Base-by-base conservation (phyloP, 2,888 invertebrate species). In the Leptogaster cylindrica region DNA sequence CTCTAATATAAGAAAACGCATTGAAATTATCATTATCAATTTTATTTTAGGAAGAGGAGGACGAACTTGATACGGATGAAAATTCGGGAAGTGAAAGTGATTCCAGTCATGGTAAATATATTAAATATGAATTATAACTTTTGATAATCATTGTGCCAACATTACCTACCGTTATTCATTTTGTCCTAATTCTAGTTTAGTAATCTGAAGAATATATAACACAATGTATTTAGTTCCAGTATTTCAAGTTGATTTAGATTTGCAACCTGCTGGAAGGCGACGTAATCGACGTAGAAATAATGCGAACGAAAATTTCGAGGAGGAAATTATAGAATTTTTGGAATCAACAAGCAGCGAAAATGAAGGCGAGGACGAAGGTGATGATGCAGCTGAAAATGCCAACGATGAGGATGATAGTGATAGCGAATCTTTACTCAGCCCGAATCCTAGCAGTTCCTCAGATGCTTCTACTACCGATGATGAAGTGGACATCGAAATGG, bases 21-120 rank as follows among this genome's bases (percentile, higher is more conserved):
- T 10, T 36, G 10, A 12, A 12, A 36, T 36, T 36, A 14, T 36
- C 12, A 31, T 48, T 36, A 16, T 36, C 31, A n/a, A 1, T 44
- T n/a, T 14, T 39, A n/a, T 79, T 81, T 72, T 78, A 83, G 77
- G 85, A 88, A 3, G 64, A 64, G 73, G 88, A 88, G 71, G 88
- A 89, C 63, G 86, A 87, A 78, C 84, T 75, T 83, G 86, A 84
- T 65, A 85, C 84, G 70, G 88, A 87, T 74, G 88, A 85, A 72
- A 85, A 87, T 75, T 70, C 71, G 2, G 77, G 77, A 67, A 78
- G 80, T 44, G 81, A 81, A 44, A 77, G 77, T 70, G 79, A 78
- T 73, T 77, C 77, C 51, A 77, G 75, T 66, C 76, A 75, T 72
- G 75, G 77, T 79, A 71, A 73, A 74, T 44, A 61, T 48, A 36